Percentiles rank a stretch among this genome's conserved stretches.
These are phyloP conservation scores for Coronaproctus castanopsis DNA, from an alignment of 2,888 invertebrate species.

Conservation along the genomic window DNA sequence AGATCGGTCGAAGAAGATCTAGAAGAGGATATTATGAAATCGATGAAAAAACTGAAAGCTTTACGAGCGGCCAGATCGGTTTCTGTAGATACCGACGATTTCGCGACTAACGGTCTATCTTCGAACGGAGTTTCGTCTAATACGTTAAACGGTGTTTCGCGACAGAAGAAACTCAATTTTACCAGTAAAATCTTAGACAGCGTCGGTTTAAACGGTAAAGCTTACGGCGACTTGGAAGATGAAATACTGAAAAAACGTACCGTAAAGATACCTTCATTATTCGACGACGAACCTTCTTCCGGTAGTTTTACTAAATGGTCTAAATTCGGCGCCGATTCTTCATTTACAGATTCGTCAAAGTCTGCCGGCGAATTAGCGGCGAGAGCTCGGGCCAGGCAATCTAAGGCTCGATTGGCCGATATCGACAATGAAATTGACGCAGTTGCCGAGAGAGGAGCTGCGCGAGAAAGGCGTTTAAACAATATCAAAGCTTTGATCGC, in stretches of 20 bases:
- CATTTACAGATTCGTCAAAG: neutral
- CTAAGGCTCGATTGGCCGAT: conserved; percentile 45
- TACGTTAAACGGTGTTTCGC: too few relatives aligned
- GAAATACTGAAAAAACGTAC: conserved; percentile 18
- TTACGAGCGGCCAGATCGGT: conserved; percentile 12
- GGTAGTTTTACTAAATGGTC: conserved; percentile 35
- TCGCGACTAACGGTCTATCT: conserved; percentile 3
- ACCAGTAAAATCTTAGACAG: conserved; percentile 43
- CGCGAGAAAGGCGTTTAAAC: conserved; percentile 48
- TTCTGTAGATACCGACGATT: conserved; percentile 2
- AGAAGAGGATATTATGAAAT: conserved; percentile 14
- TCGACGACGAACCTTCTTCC: conserved; percentile 12
- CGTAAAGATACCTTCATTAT: conserved; percentile 17
- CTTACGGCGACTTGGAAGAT: conserved; percentile 20
- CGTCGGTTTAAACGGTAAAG: conserved; percentile 29
- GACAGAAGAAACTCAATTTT: conserved; percentile 26
- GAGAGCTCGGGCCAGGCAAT: conserved; percentile 39
- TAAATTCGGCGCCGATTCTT: conserved; percentile 30
- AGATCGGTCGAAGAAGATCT: conserved; percentile 14
- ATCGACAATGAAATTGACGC: conserved; percentile 56
- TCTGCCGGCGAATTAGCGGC: conserved; percentile 34
- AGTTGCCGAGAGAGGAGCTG: conserved; percentile 42
- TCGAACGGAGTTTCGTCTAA: conserved; percentile 8
- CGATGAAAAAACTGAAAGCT: conserved; percentile 10
- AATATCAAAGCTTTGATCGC: conserved; percentile 47